phyloP scores from a whole-genome alignment of 2,888 invertebrate genomes.

The Euphydryas editha region DNA sequence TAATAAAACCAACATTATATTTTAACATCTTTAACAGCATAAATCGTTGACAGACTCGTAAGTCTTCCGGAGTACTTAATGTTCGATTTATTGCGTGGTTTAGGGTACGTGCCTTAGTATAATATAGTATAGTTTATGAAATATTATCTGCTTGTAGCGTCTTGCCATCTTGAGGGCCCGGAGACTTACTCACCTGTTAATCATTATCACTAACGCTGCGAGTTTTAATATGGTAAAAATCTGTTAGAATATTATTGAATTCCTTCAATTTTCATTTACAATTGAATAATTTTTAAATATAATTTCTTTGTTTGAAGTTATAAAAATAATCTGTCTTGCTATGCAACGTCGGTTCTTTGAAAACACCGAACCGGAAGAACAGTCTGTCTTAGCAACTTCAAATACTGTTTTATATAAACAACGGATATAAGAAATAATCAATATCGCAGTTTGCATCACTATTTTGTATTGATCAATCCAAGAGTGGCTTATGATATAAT shows the following conservation, averaged over 20 bases:
- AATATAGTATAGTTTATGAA: conserved; percentile 21
- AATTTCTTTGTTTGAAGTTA: not conserved
- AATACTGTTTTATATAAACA: not conserved
- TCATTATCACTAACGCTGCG: not conserved
- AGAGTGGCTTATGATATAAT: not conserved
- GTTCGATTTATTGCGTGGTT: conserved; percentile 5
- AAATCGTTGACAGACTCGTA: conserved; percentile 11
- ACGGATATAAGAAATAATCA: not conserved
- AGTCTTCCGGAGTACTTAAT: conserved; percentile 19
- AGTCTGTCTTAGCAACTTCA: not conserved
- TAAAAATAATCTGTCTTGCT: not conserved
- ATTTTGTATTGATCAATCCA: not conserved
- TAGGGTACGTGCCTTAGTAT: conserved; percentile 30
- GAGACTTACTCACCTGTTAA: conserved; percentile 18
- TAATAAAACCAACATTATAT: not conserved
- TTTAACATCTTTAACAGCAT: not conserved
- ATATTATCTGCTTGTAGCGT: conserved; percentile 1
- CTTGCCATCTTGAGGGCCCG: conserved; percentile 24
- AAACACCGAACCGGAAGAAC: not conserved
- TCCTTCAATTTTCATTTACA: not conserved
- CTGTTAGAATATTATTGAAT: not conserved
- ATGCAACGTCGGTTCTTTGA: not conserved
- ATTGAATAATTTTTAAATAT: not conserved
- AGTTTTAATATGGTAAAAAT: not conserved
- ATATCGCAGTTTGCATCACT: not conserved